These are phyloP conservation scores for Hippocampus barbouri DNA, from an alignment of 2,113 vertebrate species.

Conservation along the genomic window DNA sequence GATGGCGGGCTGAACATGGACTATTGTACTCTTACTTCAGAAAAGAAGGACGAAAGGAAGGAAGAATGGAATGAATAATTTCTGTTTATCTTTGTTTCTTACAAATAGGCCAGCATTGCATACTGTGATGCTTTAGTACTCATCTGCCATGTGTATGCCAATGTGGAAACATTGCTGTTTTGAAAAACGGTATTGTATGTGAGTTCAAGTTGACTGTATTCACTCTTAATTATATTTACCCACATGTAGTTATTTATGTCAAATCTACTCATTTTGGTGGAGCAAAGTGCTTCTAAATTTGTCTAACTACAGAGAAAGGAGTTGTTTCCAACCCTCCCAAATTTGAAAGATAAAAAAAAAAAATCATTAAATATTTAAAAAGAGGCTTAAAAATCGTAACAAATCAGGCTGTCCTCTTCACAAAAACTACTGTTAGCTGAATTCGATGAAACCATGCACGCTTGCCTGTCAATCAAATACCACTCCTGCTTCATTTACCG, in stretches of 20 bases:
- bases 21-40: neutral
- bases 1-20: conserved; percentile 16
- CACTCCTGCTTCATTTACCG: too few species aligned
- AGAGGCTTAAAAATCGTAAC: too few species aligned
- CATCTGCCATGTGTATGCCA: neutral
- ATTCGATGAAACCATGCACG: too few species aligned
- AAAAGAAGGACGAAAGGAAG: too few species aligned
- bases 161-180: neutral
- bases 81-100: neutral
- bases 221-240: neutral
- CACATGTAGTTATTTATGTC: neutral
- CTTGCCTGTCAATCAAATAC: too few species aligned
- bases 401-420: too few species aligned
- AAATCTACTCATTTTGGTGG: neutral
- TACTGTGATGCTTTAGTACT: neutral
- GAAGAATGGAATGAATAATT: too few species aligned
- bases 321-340: too few species aligned
- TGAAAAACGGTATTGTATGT: neutral
- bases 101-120: neutral
- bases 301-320: too few species aligned
- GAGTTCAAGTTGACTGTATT: neutral
- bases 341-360: too few species aligned
- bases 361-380: too few species aligned
- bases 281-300: neutral
- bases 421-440: too few species aligned